Conservation (phyloP, 2,797 vertebrate genomes). For the Esox lucius region DNA sequence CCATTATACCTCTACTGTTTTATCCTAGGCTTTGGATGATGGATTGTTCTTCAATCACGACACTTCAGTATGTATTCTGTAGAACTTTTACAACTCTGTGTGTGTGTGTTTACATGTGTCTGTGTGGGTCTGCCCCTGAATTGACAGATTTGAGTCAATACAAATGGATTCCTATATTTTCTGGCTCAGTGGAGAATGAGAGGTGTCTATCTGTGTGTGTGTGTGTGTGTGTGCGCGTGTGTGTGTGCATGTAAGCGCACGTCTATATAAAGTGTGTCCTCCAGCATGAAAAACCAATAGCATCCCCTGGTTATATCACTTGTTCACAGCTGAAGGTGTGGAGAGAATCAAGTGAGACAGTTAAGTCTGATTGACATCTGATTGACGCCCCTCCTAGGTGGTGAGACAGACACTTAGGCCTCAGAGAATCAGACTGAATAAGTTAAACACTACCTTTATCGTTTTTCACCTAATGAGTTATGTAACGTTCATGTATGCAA, state of each 20-base stretch:
- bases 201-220: slow-evolving; percentile 24
- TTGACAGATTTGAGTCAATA: slow-evolving; percentile 56
- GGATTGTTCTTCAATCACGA: too few species aligned
- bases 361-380: slow-evolving; percentile 52
- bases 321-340: slow-evolving; percentile 56
- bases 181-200: slow-evolving; percentile 21
- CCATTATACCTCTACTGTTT: too few species aligned
- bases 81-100: too few species aligned
- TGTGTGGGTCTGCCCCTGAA: slow-evolving; percentile 22
- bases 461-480: neutral
- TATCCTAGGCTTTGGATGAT: too few species aligned
- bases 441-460: neutral
- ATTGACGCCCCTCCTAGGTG: slow-evolving; percentile 24
- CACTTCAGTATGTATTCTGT: too few species aligned
- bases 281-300: slow-evolving; percentile 62
- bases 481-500: neutral
- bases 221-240: slow-evolving; percentile 25
- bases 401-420: slow-evolving; percentile 35
- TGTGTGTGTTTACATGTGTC: neutral
- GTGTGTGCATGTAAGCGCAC: slow-evolving; percentile 28
- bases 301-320: slow-evolving; percentile 64
- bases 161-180: slow-evolving; percentile 44
- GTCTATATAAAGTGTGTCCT: neutral
- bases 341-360: slow-evolving; percentile 48
- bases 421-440: neutral